These are phyloP conservation scores for Lonchura striata DNA, from an alignment of 2,113 vertebrate species.

Conservation along the genomic window DNA sequence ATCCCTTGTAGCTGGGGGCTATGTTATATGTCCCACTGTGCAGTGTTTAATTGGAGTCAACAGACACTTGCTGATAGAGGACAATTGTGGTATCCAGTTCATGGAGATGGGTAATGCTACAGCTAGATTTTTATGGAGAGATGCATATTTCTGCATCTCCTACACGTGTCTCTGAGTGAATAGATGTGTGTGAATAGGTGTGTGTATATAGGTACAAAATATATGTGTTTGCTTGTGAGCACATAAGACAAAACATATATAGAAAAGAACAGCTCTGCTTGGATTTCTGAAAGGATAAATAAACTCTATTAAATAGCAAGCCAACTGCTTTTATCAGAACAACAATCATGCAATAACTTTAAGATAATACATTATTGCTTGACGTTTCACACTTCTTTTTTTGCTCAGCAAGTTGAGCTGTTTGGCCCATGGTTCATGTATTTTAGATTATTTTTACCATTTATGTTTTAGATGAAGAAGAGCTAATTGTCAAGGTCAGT, in stretches of 20 bases:
- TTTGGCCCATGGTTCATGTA: neutral
- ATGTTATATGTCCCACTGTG: neutral
- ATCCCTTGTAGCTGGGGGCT: neutral
- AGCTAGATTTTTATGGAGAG: neutral
- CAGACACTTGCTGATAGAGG: neutral
- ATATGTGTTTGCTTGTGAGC: accelerated
- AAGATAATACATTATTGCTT: neutral
- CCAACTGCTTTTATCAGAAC: neutral
- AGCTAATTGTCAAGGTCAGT: neutral
- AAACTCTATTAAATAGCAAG: accelerated
- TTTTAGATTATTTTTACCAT: neutral
- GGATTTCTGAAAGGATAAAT: neutral
- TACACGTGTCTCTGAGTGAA: neutral
- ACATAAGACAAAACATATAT: neutral
- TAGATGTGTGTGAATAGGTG: accelerated
- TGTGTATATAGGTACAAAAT: neutral
- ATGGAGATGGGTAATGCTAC: accelerated
- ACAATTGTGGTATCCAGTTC: neutral
- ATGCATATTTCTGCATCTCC: neutral
- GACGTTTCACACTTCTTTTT: neutral
- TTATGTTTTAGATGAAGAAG: neutral
- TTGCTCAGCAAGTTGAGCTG: neutral
- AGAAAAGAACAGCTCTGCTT: neutral
- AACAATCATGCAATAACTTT: neutral
- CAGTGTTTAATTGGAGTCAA: neutral